Evolutionary conservation across 2,113 vertebrate genomes (phyloP), one percentile per base, ranked within the genome.

Genomic region (Nibea albiflora): DNA sequence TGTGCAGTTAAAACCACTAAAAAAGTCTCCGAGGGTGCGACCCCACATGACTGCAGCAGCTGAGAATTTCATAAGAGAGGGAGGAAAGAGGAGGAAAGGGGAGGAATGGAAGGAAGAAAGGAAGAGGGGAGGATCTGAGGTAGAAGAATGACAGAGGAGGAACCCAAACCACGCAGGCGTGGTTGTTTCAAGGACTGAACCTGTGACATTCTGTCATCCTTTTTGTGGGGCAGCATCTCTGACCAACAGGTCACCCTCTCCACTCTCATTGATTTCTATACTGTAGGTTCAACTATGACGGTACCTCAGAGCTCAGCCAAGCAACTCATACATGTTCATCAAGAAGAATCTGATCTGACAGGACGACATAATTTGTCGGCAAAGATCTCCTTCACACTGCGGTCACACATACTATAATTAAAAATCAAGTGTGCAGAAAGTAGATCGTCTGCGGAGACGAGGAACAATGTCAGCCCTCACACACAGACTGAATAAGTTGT

Each of bases 21-120:
- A 85, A 61, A 54, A 50, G 57, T 88, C 85, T 83, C 77, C 4
- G 20, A 73, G 68, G 76, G 47, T 54, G 65, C 14, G 69, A 80
- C 84, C 76, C 11, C n/a, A 50, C 10, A 26, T 74, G 85, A 85
- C 52, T 4, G 3, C 3, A 74, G 39, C 88, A 92, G 88, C 88
- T 91, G 88, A 82, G 84, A 80, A 90, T 93, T 83, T 90, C 74
- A 72, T 69, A 53, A 58, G 44, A 73, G 56, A 77, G 2, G 35
- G 56, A 67, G 71, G 52, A 60, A 64, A 50, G n/a, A 9, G 35
- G 56, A 67, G 71, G 54, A 60, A 64, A 50, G n/a, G 5, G n/a
- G 22, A 53, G 42, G 47, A 52, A 11, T n/a, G 22, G 11, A 26
- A 61, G 46, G 31, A 44, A 46, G 42, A 15, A 28, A n/a, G 31